A percentile compares a stretch with the other conserved stretches of the same genome.
phyloP scores from a whole-genome alignment of 2,888 invertebrate species.

The Diadegma fenestrale region DNA sequence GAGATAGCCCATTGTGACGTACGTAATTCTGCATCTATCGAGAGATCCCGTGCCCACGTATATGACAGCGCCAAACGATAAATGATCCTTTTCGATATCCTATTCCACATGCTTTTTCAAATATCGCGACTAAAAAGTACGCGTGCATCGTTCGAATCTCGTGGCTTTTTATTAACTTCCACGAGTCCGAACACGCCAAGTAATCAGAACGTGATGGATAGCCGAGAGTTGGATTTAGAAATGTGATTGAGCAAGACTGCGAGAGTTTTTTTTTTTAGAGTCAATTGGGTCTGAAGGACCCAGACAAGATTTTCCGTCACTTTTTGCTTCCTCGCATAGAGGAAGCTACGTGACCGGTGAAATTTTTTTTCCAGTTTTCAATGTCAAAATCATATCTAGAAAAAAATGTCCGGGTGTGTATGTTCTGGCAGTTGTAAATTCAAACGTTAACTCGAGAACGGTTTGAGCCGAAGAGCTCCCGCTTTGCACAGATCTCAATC shows the following conservation, averaged over 20 bases:
- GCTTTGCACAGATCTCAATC: too few relatives aligned
- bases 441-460: too few relatives aligned
- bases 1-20: slow-evolving; percentile 27
- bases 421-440: too few relatives aligned
- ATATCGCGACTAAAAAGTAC: neutral
- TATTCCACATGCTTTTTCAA: neutral
- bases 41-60: neutral
- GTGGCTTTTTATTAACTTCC: neutral
- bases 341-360: too few relatives aligned
- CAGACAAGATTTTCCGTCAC: too few relatives aligned
- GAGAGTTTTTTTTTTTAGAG: neutral
- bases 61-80: slow-evolving; percentile 24
- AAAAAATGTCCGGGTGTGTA: too few relatives aligned
- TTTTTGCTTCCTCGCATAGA: too few relatives aligned
- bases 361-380: too few relatives aligned
- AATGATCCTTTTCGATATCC: neutral
- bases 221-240: neutral
- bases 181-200: neutral
- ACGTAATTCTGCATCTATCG: slow-evolving; percentile 26
- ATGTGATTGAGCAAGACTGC: neutral
- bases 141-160: neutral
- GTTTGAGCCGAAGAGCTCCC: too few relatives aligned
- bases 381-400: too few relatives aligned
- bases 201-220: neutral
- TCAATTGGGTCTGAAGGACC: neutral